Evolutionary conservation across 1,140 invertebrate genomes (phyloP), one percentile per base, ranked within the genome.

Genomic region (Bicyclus anynana): DNA sequence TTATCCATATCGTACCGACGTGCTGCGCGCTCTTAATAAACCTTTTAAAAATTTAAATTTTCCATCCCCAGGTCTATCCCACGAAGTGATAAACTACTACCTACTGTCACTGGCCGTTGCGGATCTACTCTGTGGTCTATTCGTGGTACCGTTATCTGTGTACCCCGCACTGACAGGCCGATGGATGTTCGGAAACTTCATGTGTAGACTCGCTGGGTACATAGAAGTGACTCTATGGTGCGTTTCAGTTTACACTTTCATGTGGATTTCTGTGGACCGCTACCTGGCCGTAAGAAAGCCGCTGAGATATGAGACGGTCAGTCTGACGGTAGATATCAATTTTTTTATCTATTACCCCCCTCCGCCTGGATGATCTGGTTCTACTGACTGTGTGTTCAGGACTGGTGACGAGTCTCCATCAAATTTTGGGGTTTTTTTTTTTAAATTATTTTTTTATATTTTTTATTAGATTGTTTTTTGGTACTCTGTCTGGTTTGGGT

Each of bases 251-350:
- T 98, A 97, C 90, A 98, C 97, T 5, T 96, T 98, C 87, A 97
- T 97, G 94, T 98, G 97, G 97, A 98, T 99, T 63, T 96, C 96
- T 53, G 97, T 98, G 48, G 97, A 98, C 91, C 93, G 95, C 55
- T 99, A 99, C 86, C 90, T 99, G 62, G 97, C 97, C 29, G 91
- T 92, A 59, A 92, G 97, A 46, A 99, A 99, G 89, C 98, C 97
- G 23, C 91, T 98, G 59, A 93, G 97, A 67, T 98, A 99, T 92
- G 96, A 98, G 88, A 97, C 95, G 50, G 94, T 98, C 81, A 88
- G 88, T 87, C 65, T 70, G 67, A 87, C 82, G 82, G 82, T 87
- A 87, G 74, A 63, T 87, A 87, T 87, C 84, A 67, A 69, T 84
- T 84, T 80, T 59, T 71, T 72, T 83, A 80, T 79, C 74, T 74